Evolutionary conservation across 2,113 vertebrate species (phyloP).

Genomic region (Tetrao urogallus): DNA sequence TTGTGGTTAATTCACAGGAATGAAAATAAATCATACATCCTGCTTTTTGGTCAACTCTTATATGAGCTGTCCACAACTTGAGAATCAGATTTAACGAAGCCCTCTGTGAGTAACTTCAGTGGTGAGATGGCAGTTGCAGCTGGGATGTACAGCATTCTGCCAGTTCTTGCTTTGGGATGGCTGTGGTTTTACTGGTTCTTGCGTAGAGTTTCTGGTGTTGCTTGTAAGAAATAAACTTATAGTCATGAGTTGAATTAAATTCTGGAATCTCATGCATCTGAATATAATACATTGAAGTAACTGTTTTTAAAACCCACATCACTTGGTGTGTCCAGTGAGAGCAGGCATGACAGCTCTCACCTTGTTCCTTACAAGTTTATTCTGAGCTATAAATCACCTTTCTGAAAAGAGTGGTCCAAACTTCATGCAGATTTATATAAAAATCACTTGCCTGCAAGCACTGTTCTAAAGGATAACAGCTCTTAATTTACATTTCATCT

Average conservation of each 20-base stretch:
- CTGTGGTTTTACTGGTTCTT: not conserved
- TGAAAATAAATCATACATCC: not conserved
- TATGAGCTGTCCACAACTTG: not conserved
- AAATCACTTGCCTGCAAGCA: not conserved
- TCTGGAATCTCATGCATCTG: not conserved
- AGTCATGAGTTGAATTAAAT: not conserved
- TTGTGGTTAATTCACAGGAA: not conserved
- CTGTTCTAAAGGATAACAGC: not conserved
- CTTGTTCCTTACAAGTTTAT: not conserved
- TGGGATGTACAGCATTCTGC: not conserved
- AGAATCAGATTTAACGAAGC: not conserved
- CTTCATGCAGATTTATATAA: not conserved
- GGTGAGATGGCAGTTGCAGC: not conserved
- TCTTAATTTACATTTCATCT: not conserved
- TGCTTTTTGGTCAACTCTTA: not conserved
- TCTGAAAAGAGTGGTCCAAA: not conserved
- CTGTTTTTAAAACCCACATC: not conserved
- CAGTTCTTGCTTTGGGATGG: not conserved
- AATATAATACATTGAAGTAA: not conserved
- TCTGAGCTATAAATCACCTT: not conserved
- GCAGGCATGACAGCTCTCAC: not conserved
- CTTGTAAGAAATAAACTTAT: not conserved
- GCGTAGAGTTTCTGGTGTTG: not conserved
- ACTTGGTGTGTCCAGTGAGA: not conserved
- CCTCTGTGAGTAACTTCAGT: not conserved